phyloP scores from a whole-genome alignment of 1,140 invertebrate genomes.

The Venturia canescens region DNA sequence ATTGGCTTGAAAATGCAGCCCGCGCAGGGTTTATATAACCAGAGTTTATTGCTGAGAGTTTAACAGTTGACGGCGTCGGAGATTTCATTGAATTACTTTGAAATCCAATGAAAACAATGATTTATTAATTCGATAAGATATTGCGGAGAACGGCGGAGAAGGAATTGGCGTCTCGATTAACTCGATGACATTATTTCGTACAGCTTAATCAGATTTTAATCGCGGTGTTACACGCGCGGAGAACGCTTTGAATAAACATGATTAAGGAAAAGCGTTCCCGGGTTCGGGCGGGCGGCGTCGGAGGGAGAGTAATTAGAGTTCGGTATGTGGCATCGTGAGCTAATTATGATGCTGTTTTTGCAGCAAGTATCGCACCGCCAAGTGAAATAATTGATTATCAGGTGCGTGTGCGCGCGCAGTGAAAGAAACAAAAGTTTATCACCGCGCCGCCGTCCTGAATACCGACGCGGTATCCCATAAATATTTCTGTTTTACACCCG shows the following conservation, averaged over 20 bases:
- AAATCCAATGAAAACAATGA: too few relatives aligned
- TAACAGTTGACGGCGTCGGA: too few relatives aligned
- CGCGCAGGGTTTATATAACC: too few relatives aligned
- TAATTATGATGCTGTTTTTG: conserved; percentile 37
- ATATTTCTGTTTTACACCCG: neutral
- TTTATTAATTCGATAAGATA: too few relatives aligned
- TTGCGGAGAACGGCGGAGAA: too few relatives aligned
- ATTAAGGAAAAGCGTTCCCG: neutral
- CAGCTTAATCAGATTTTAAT: neutral
- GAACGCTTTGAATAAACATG: too few relatives aligned
- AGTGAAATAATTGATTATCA: conserved; percentile 23
- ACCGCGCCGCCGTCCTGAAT: conserved; percentile 20
- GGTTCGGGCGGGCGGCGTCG: too few relatives aligned
- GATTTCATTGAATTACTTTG: too few relatives aligned
- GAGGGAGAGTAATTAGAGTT: conserved; percentile 25
- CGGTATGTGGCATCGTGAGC: conserved; percentile 12
- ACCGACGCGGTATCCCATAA: conserved; percentile 12
- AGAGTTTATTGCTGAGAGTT: too few relatives aligned
- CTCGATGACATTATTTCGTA: neutral
- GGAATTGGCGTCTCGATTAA: too few relatives aligned
- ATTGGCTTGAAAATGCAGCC: too few relatives aligned
- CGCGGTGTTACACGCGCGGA: too few relatives aligned
- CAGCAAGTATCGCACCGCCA: conserved; percentile 18
- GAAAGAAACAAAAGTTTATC: conserved; percentile 30
- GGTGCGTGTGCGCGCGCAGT: neutral